Percentiles rank a stretch among this genome's conserved stretches.
phyloP scores from a whole-genome alignment of 1,140 invertebrate species.

The honey bee (Apis mellifera) region Amel_HAv3.1 CM009934.2:8724501-8725000 shows the following conservation, averaged over 20 bases:
- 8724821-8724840: background rate
- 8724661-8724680: no score
- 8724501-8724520: background rate
- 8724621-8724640: no score
- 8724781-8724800: background rate
- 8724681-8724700: no score
- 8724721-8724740: no score
- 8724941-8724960: background rate
- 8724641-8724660: no score
- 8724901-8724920: background rate
- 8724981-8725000: background rate
- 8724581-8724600: no score
- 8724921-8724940: slow-evolving; percentile 15
- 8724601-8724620: no score
- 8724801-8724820: background rate
- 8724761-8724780: no score
- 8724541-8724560: no score
- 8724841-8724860: slow-evolving; percentile 10
- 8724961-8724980: background rate
- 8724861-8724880: slow-evolving; percentile 4
- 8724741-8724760: no score
- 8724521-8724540: background rate
- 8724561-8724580: no score
- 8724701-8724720: no score
- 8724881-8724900: slow-evolving; percentile 16